Percentiles rank a stretch among this genome's conserved stretches.
These are phyloP conservation scores for Takifugu bimaculatus DNA, from an alignment of 2,113 vertebrate genomes.

Conservation along the genomic window DNA sequence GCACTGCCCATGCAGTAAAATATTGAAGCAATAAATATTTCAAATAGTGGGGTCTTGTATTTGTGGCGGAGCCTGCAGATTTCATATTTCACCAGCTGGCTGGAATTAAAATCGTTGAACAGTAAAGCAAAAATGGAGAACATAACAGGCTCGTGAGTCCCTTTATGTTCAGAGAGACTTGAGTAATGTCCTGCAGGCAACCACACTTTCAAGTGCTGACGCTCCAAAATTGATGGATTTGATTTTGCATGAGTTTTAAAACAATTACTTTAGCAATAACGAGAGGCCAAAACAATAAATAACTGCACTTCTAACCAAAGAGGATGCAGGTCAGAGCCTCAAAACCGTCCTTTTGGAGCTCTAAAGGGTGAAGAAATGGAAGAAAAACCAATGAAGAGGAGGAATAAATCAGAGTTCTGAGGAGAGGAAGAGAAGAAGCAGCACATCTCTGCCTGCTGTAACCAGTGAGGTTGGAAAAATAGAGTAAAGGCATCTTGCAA, in stretches of 20 bases:
- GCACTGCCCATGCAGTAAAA: not conserved
- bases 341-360: too few relatives aligned
- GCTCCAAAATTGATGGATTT: not conserved
- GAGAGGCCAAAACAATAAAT: too few relatives aligned
- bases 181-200: not conserved
- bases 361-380: too few relatives aligned
- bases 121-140: not conserved
- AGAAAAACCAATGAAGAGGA: too few relatives aligned
- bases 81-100: not conserved
- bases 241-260: not conserved
- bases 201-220: not conserved
- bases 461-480: not conserved
- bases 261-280: too few relatives aligned
- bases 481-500: not conserved
- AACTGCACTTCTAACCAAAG: too few relatives aligned
- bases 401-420: too few relatives aligned
- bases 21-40: not conserved
- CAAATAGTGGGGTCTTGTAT: not conserved
- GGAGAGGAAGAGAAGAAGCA: not conserved
- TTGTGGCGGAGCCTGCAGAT: not conserved
- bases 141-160: not conserved
- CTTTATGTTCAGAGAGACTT: not conserved
- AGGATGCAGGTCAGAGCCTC: too few relatives aligned
- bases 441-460: not conserved
- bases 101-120: not conserved